Percentiles rank a stretch among this genome's conserved stretches.
Conservation (phyloP, 1,140 invertebrate species). For the Idris sp. region DNA sequence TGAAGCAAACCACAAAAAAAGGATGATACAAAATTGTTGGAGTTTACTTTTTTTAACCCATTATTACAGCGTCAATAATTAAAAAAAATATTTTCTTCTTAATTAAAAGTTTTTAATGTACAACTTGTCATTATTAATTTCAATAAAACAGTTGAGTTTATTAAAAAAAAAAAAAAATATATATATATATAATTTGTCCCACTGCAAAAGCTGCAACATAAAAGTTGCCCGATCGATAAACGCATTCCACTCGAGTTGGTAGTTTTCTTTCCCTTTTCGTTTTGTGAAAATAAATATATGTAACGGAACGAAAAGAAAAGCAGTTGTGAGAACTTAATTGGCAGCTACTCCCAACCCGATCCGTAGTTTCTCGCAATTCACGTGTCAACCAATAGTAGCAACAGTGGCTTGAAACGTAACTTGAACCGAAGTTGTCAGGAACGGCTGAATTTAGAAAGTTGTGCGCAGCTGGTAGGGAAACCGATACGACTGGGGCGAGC, state of each 20-base stretch:
- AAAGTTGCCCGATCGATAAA: constrained; percentile 33
- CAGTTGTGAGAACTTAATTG: constrained; percentile 54
- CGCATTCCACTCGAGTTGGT: constrained; percentile 20
- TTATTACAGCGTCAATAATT: too few species aligned
- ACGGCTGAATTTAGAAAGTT: constrained; percentile 67
- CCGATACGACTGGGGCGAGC: constrained; percentile 38
- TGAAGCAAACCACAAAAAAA: too few species aligned
- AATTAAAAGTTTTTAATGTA: too few species aligned
- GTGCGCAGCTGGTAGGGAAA: constrained; percentile 67
- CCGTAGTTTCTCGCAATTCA: constrained; percentile 36
- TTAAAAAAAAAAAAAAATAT: too few species aligned
- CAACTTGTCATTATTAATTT: too few species aligned
- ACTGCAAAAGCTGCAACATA: constrained; percentile 19
- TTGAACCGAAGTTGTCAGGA: constrained; percentile 62
- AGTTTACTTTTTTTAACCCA: too few species aligned
- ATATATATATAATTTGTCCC: too few species aligned
- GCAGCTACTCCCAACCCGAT: neutral
- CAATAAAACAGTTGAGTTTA: too few species aligned
- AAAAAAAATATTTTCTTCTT: too few species aligned
- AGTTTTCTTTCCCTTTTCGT: constrained; percentile 15
- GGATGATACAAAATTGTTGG: too few species aligned
- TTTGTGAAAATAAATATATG: constrained; percentile 37
- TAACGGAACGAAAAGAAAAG: constrained; percentile 48
- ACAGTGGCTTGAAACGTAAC: constrained; percentile 36
- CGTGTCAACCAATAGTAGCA: constrained; percentile 42